These are phyloP conservation scores for Acrossocheilus wenchowensis DNA, from an alignment of 2,797 vertebrate species.

Conservation along the genomic window DNA sequence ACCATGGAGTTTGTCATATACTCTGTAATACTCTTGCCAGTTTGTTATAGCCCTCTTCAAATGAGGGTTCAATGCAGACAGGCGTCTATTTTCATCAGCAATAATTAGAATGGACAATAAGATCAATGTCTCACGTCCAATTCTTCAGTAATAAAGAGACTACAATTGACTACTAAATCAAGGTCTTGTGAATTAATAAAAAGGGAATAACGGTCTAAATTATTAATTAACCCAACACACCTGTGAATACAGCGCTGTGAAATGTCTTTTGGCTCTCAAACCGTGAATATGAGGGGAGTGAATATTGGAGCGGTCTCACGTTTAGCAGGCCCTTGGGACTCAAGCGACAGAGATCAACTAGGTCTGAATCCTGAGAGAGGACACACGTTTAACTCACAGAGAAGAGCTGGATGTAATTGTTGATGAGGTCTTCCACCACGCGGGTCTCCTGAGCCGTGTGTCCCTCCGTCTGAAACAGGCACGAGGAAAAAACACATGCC, in stretches of 20 bases:
- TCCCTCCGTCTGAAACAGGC: slow-evolving; percentile 93
- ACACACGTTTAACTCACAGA: slow-evolving; percentile 78
- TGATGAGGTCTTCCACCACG: slow-evolving; percentile 91
- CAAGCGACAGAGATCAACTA: neutral
- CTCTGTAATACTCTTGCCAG: slow-evolving; percentile 13
- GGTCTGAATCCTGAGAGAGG: slow-evolving; percentile 1
- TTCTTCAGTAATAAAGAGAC: neutral
- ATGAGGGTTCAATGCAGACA: neutral
- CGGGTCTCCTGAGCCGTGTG: slow-evolving; percentile 86
- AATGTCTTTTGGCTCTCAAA: neutral
- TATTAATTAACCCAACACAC: neutral
- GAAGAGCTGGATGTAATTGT: slow-evolving; percentile 91
- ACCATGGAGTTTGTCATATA: slow-evolving; percentile 17
- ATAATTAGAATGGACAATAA: neutral
- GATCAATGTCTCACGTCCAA: neutral
- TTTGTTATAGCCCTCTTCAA: slow-evolving; percentile 6
- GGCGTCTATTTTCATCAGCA: neutral
- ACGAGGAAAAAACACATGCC: slow-evolving; percentile 90
- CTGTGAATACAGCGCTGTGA: slow-evolving; percentile 19
- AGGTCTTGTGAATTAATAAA: neutral
- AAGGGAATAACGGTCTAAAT: neutral
- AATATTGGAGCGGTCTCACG: neutral
- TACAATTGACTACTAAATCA: neutral
- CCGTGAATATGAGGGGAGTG: neutral
- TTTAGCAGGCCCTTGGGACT: neutral